Conservation (phyloP, 2,113 vertebrate species). For the Philantomba maxwellii region DNA sequence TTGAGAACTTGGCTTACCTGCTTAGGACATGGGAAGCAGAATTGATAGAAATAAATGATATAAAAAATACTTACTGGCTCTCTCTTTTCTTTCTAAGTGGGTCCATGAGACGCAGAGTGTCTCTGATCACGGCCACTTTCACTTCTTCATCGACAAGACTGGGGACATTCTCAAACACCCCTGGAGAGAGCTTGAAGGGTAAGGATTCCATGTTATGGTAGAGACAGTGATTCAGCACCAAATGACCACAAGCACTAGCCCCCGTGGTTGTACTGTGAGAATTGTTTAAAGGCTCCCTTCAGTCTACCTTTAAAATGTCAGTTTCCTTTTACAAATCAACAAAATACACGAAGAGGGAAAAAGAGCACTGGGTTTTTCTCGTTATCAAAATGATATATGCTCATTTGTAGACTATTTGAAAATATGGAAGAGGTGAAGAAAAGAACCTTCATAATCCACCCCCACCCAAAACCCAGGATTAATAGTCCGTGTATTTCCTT, state of each 20-base stretch:
- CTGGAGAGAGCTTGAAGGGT: slow-evolving; percentile 88
- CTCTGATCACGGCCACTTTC: slow-evolving; percentile 95
- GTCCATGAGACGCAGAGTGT: slow-evolving; percentile 93
- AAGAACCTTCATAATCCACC: background rate
- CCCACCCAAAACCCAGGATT: background rate
- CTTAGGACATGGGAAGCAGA: background rate
- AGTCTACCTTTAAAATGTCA: background rate
- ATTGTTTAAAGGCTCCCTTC: background rate
- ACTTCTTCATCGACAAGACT: slow-evolving; percentile 96
- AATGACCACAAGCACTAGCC: background rate
- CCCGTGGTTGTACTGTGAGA: background rate
- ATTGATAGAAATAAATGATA: background rate
- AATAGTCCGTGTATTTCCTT: background rate
- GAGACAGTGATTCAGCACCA: background rate
- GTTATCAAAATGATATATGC: background rate
- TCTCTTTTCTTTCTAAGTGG: slow-evolving; percentile 82
- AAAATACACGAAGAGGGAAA: background rate
- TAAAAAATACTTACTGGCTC: slow-evolving; percentile 70
- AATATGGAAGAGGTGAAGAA: background rate
- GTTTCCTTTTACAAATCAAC: slow-evolving; percentile 25
- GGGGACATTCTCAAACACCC: slow-evolving; percentile 92
- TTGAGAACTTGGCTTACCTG: background rate
- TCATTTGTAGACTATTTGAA: background rate
- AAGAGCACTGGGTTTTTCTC: background rate
- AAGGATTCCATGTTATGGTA: slow-evolving; percentile 38